Conservation (phyloP, 2,888 invertebrate genomes). For the Branchinecta sandiegonensis region DNA sequence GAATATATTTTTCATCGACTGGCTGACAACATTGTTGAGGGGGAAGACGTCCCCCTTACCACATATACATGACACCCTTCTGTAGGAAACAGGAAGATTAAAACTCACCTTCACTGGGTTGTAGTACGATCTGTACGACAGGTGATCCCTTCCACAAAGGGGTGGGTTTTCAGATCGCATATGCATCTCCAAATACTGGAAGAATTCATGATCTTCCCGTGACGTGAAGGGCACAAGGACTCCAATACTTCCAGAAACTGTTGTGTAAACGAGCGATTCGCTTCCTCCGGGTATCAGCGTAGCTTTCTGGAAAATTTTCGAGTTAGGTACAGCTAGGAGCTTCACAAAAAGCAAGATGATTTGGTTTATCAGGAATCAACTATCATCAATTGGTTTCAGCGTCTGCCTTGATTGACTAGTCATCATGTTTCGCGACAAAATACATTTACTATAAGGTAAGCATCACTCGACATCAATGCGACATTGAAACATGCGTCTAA, state of each 20-base stretch:
- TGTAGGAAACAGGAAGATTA: constrained; percentile 4
- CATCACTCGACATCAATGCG: no score
- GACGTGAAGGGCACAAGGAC: constrained; percentile 87
- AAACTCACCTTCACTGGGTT: constrained; percentile 75
- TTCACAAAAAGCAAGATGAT: background rate
- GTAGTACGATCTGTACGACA: constrained; percentile 92
- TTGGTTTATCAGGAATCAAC: background rate
- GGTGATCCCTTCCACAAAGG: constrained; percentile 89
- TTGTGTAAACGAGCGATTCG: constrained; percentile 90
- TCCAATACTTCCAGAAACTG: constrained; percentile 80
- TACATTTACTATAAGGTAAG: constrained; percentile 1
- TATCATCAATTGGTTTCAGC: constrained; percentile 2
- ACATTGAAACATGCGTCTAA: no score
- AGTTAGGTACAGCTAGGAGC: background rate
- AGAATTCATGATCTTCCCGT: constrained; percentile 95
- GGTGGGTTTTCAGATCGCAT: constrained; percentile 95
- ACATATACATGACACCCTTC: no score
- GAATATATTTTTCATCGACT: no score
- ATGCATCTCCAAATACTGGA: constrained; percentile 98
- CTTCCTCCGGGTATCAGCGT: constrained; percentile 94
- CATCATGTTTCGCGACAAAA: background rate
- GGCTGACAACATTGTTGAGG: no score
- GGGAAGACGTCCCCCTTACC: no score
- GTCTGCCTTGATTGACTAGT: constrained; percentile 16
- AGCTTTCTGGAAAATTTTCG: constrained; percentile 45